Evolutionary conservation across 2,888 invertebrate genomes (phyloP).

Genomic region (Pelosia muscerda): DNA sequence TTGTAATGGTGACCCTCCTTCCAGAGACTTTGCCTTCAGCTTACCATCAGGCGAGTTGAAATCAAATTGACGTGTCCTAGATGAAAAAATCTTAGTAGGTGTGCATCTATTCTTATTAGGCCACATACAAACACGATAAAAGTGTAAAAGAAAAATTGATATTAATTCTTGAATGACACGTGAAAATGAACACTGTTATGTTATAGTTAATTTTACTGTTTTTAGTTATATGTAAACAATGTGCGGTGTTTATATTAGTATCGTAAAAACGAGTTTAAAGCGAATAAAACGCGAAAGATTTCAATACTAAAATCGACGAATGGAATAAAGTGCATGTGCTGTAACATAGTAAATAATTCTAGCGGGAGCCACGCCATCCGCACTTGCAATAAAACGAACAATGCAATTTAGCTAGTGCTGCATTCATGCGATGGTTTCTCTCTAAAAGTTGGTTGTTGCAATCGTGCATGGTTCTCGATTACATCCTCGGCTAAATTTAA

Average conservation of each 20-base stretch:
- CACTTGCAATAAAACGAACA: constrained; percentile 84
- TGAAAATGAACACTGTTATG: not conserved
- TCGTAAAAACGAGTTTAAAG: constrained; percentile 51
- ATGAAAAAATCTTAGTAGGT: no score
- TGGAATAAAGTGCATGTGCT: constrained; percentile 81
- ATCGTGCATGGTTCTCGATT: constrained; percentile 61
- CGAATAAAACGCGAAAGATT: constrained; percentile 69
- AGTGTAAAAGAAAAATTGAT: not conserved
- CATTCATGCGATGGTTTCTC: constrained; percentile 75
- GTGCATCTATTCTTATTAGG: no score
- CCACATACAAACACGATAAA: no score
- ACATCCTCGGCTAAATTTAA: constrained; percentile 58
- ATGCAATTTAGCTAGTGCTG: constrained; percentile 83
- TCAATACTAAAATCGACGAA: constrained; percentile 75
- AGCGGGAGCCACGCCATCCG: constrained; percentile 77
- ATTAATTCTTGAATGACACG: no score
- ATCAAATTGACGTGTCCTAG: no score
- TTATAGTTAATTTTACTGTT: not conserved
- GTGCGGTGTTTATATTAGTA: constrained; percentile 9
- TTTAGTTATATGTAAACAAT: not conserved
- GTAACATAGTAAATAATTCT: constrained; percentile 85
- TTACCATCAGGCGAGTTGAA: no score
- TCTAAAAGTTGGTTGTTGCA: constrained; percentile 71
- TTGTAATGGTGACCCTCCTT: no score
- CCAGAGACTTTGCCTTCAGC: no score